Evolutionary conservation across 2,797 vertebrate species (phyloP), one percentile per base, ranked within the genome.

Genomic region (Microhierax caerulescens): DNA sequence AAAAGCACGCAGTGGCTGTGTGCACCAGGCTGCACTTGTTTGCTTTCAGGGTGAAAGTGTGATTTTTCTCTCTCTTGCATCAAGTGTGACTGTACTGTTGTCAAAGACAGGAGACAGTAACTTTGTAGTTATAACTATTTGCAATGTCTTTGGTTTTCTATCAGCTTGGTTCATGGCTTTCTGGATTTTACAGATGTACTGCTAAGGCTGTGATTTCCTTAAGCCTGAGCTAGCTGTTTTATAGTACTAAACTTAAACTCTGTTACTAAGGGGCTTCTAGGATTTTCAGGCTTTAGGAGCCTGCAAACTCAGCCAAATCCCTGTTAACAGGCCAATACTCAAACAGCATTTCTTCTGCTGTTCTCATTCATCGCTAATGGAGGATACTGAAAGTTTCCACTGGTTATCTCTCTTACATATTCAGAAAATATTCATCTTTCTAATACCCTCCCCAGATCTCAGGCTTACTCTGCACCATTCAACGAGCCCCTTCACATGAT

Each of bases 41-140:
- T 34, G 39, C 20, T 67, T 24, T 53, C 28, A 23, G 4, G 8
- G 3, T 3, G 6, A 72, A 67, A 68, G n/a, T 5, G 5, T 34
- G 34, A 27, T 79, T 91, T 88, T 10, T 11, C 7, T 34, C 20
- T 51, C 10, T 41, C 24, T 54, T 45, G 13, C 48, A 47, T 13
- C 23, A 14, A 19, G 8, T 4, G 23, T 14, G 69, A 8, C 36
- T 6, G 34, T 18, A 6, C 5, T 12, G 7, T 85, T 10, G 2
- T 9, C 41, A 28, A 39, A 34, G 32, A 18, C 1, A 15, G 39
- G 36, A 78, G 30, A 18, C 7, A 17, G 32, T 9, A 9, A 11
- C 4, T 30, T 43, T 6, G 4, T 2, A 36, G 5, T 12, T 50
- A 5, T 1, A 39, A 7, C 8, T 27, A 5, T 39, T 12, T 16